These are phyloP conservation scores for Nowickia ferox DNA, from an alignment of 2,888 invertebrate species.

Conservation along the genomic window DNA sequence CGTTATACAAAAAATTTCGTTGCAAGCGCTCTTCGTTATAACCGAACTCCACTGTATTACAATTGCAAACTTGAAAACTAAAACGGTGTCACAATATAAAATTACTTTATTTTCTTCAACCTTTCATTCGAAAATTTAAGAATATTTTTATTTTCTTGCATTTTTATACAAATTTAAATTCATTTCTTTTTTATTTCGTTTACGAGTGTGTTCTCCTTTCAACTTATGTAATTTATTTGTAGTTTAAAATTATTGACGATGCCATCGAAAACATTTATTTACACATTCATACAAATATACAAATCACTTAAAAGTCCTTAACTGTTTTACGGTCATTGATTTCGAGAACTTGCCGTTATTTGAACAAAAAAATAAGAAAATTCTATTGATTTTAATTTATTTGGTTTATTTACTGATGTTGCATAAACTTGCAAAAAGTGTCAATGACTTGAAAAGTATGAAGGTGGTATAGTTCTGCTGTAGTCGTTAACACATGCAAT, in stretches of 20 bases:
- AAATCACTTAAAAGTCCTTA: slow-evolving; percentile 7
- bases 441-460: slow-evolving; percentile 29
- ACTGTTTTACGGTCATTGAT: slow-evolving; percentile 46
- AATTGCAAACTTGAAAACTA: slow-evolving; percentile 34
- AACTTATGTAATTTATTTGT: slow-evolving; percentile 38
- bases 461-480: neutral
- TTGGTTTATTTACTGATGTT: slow-evolving; percentile 16
- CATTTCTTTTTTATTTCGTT: slow-evolving; percentile 6
- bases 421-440: slow-evolving; percentile 25
- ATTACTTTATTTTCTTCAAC: slow-evolving; percentile 1
- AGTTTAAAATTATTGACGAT: slow-evolving; percentile 27
- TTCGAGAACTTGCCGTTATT: slow-evolving; percentile 40
- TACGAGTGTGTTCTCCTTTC: neutral
- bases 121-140: neutral
- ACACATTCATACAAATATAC: slow-evolving; percentile 4
- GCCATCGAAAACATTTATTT: slow-evolving; percentile 2
- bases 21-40: too few species aligned
- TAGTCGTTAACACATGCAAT: neutral
- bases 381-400: slow-evolving; percentile 17
- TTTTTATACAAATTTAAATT: too few species aligned
- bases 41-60: neutral
- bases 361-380: neutral
- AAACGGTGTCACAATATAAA: slow-evolving; percentile 17
- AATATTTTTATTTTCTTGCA: neutral
- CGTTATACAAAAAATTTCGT: too few species aligned